A percentile compares a stretch with the other conserved stretches of the same genome.
Conservation (phyloP, 2,797 vertebrate genomes). For the Naso thynnoides region DNA sequence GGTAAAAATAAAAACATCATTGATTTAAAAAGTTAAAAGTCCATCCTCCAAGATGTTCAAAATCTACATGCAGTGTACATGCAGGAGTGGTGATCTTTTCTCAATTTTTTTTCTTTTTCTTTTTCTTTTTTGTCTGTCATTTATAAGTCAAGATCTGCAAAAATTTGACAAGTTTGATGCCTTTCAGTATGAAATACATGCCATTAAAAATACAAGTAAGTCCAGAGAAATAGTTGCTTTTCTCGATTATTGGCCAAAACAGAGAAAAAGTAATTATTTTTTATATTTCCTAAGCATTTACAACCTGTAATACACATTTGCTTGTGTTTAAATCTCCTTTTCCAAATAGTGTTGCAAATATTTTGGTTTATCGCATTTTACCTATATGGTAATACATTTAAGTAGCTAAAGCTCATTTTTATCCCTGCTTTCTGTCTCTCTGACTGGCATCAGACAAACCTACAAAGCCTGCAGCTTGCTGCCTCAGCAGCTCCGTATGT, state of each 20-base stretch:
- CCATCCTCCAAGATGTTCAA: no score
- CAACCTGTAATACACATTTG: background rate
- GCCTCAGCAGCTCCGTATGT: slow-evolving; percentile 69
- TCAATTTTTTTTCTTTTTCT: background rate
- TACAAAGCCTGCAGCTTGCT: slow-evolving; percentile 60
- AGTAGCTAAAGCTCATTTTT: slow-evolving; percentile 4
- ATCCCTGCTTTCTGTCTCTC: slow-evolving; percentile 24
- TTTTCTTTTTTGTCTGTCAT: background rate
- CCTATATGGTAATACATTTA: background rate
- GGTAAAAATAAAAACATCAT: no score
- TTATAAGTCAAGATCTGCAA: background rate
- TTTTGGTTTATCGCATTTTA: background rate
- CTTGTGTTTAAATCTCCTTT: background rate
- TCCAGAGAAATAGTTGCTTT: background rate
- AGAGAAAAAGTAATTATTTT: background rate
- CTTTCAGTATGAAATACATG: background rate
- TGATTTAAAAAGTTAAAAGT: no score
- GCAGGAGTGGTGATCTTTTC: background rate
- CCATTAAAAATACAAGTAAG: background rate
- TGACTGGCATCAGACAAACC: slow-evolving; percentile 38
- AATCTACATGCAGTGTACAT: background rate
- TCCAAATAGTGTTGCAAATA: background rate
- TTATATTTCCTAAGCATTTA: slow-evolving; percentile 1
- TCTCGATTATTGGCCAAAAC: background rate
- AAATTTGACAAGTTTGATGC: background rate